Evolutionary conservation across 2,797 vertebrate genomes (phyloP).

Genomic region (Anniella stebbinsi): DNA sequence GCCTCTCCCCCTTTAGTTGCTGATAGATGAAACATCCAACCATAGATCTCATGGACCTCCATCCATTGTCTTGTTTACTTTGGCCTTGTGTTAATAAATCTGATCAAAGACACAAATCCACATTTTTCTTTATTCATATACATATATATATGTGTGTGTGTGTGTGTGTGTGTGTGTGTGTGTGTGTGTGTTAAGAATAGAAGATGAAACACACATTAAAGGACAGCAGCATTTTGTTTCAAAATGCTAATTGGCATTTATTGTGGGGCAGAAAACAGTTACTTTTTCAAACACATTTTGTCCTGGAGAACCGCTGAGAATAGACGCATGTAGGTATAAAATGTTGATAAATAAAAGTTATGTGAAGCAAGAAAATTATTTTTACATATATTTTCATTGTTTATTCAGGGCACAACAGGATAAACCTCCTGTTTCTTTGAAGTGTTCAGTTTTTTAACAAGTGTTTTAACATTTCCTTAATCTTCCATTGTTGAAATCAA

Average conservation of each 20-base stretch:
- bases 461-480: background rate
- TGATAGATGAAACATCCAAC: too few relatives aligned
- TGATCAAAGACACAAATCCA: background rate
- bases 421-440: background rate
- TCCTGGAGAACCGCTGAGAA: constrained; percentile 69
- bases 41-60: too few relatives aligned
- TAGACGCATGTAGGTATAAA: background rate
- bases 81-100: background rate
- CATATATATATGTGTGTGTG: too few relatives aligned
- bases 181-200: background rate
- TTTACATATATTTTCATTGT: background rate
- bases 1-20: too few relatives aligned
- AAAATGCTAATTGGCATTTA: background rate
- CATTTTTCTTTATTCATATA: background rate
- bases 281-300: constrained; percentile 62
- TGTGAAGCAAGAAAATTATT: background rate
- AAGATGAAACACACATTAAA: background rate
- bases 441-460: background rate
- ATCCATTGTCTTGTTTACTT: background rate
- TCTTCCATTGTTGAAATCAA: background rate
- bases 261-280: constrained; percentile 49
- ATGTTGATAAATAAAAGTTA: background rate
- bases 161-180: too few relatives aligned
- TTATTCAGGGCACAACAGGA: background rate
- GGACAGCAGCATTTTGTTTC: background rate